Conservation (phyloP, 2,113 vertebrate genomes). For the Ibidorhyncha struthersii region DNA sequence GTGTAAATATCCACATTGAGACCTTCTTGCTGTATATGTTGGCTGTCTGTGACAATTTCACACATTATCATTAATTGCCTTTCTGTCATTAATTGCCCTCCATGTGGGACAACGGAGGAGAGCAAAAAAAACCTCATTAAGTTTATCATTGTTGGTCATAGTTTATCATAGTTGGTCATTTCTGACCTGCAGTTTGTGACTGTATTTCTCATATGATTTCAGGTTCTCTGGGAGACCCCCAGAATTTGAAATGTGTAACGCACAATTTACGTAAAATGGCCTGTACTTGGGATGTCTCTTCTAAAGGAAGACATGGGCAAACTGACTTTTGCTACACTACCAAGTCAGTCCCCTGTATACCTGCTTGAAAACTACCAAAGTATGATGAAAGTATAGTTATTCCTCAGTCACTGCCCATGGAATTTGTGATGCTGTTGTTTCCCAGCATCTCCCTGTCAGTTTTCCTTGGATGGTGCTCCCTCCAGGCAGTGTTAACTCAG, state of each 20-base stretch:
- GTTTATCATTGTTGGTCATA: no score
- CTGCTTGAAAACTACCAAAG: background rate
- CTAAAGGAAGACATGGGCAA: background rate
- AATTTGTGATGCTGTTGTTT: background rate
- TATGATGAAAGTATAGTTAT: background rate
- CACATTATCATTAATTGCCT: background rate
- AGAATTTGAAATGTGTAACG: constrained; percentile 59
- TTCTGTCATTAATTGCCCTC: background rate
- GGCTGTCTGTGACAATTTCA: background rate
- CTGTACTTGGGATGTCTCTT: constrained; percentile 58
- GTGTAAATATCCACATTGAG: background rate
- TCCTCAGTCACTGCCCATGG: background rate
- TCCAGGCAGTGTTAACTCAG: background rate
- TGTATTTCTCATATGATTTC: background rate
- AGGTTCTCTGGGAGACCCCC: constrained; percentile 3
- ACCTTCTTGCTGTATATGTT: background rate
- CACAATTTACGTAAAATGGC: constrained; percentile 19
- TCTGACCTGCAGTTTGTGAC: background rate
- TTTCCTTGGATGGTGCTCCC: background rate
- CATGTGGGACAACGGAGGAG: background rate
- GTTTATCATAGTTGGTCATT: background rate
- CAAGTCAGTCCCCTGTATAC: constrained; percentile 29
- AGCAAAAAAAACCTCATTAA: background rate
- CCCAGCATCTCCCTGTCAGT: background rate
- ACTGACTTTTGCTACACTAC: constrained; percentile 44